These are phyloP conservation scores for Caenorhabditis sulstoni DNA, from an alignment of 2,888 invertebrate species.

Conservation along the genomic window DNA sequence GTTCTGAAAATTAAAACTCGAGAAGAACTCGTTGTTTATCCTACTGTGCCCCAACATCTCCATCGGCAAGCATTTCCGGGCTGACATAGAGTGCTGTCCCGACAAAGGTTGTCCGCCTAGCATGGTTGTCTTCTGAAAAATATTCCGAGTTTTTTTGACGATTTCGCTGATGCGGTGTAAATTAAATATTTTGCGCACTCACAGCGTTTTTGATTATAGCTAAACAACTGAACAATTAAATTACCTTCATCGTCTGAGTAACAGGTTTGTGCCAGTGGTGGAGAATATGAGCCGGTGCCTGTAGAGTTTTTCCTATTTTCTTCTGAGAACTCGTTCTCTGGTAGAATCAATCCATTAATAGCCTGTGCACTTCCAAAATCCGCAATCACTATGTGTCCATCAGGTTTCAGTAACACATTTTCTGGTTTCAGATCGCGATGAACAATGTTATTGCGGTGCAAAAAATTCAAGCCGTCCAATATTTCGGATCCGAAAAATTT, in stretches of 20 bases:
- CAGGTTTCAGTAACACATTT: slow-evolving; percentile 94
- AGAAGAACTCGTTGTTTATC: too few relatives aligned
- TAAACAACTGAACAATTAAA: too few relatives aligned
- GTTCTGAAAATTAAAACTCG: slow-evolving; percentile 82
- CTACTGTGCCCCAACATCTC: slow-evolving; percentile 73
- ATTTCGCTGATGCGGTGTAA: too few relatives aligned
- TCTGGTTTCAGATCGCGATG: slow-evolving; percentile 93
- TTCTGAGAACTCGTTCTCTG: slow-evolving; percentile 33
- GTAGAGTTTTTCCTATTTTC: slow-evolving; percentile 16
- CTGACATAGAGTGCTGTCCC: slow-evolving; percentile 99
- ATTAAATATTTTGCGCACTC: too few relatives aligned
- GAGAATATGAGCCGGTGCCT: slow-evolving; percentile 33
- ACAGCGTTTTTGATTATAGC: too few relatives aligned
- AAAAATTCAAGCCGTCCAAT: slow-evolving; percentile 69
- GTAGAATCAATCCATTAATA: slow-evolving; percentile 14
- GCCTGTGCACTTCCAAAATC: slow-evolving; percentile 94
- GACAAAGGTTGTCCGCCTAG: slow-evolving; percentile 86
- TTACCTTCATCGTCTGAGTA: slow-evolving; percentile 31
- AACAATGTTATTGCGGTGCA: slow-evolving; percentile 72
- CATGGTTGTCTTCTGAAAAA: slow-evolving; percentile 36
- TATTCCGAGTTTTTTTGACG: background rate
- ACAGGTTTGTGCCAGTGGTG: slow-evolving; percentile 8
- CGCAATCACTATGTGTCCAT: slow-evolving; percentile 95
- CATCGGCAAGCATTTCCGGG: slow-evolving; percentile 89
- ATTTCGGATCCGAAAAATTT: slow-evolving; percentile 93